Percentiles rank a stretch among this genome's conserved stretches.
These are phyloP conservation scores for Charanyca ferruginea DNA, from an alignment of 2,888 invertebrate species.

Conservation along the genomic window DNA sequence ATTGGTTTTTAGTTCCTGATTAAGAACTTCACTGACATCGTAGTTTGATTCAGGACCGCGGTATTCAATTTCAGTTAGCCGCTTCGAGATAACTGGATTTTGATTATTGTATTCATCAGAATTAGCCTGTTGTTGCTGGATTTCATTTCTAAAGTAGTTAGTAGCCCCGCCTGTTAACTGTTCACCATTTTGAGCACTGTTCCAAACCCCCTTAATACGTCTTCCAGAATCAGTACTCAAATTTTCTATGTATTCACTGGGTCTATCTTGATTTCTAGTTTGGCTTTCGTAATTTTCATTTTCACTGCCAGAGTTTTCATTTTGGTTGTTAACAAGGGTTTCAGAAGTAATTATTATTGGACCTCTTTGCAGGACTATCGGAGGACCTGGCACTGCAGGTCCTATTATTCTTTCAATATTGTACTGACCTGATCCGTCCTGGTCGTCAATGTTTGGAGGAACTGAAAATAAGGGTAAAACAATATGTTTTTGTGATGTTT, in stretches of 20 bases:
- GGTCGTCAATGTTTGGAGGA: neutral
- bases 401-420: neutral
- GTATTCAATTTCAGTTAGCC: neutral
- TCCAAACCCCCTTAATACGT: neutral
- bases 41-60: neutral
- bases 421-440: neutral
- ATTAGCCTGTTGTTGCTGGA: neutral
- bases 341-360: neutral
- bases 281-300: neutral
- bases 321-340: neutral
- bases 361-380: neutral
- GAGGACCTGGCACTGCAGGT: neutral
- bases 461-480: conserved; percentile 12
- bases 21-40: neutral
- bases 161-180: neutral
- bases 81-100: neutral
- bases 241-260: neutral
- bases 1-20: neutral
- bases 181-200: neutral
- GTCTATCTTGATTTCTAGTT: neutral
- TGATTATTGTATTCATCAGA: neutral
- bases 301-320: neutral
- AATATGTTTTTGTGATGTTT: no score
- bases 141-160: neutral
- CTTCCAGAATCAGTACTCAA: neutral